Evolutionary conservation across 2,797 vertebrate species (phyloP).

Genomic region (Parauchenoglanis punctatus): DNA sequence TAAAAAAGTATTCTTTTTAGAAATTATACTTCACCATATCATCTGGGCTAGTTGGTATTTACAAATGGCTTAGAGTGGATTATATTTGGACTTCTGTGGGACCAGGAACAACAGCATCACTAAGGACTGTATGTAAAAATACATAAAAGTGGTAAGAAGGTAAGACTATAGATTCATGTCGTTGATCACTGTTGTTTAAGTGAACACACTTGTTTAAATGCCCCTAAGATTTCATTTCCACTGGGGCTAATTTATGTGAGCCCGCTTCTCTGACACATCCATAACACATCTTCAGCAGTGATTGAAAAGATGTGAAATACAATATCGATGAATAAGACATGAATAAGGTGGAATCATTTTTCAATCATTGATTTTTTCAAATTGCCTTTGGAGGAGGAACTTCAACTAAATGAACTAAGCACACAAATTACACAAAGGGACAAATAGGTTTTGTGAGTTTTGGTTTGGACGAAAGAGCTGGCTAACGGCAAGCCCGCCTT

Average conservation of each 20-base stretch:
- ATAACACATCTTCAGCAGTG: not conserved
- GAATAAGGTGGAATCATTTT: not conserved
- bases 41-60: not conserved
- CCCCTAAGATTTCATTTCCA: not conserved
- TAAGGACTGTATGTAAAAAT: not conserved
- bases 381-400: not conserved
- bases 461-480: not conserved
- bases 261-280: not conserved
- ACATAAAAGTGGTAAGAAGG: not conserved
- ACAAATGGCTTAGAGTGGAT: not conserved
- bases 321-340: not conserved
- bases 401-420: not conserved
- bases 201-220: not conserved
- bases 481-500: not conserved
- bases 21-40: not conserved
- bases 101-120: not conserved
- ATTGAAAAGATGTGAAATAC: not conserved
- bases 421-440: not conserved
- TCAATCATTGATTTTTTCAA: slow-evolving; percentile 7
- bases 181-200: not conserved
- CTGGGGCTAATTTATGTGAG: not conserved
- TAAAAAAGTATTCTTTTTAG: not conserved
- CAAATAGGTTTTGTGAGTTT: not conserved
- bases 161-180: not conserved
- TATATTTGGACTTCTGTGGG: not conserved